Conservation (phyloP, 2,888 invertebrate species). For the Lycia hirtaria region DNA sequence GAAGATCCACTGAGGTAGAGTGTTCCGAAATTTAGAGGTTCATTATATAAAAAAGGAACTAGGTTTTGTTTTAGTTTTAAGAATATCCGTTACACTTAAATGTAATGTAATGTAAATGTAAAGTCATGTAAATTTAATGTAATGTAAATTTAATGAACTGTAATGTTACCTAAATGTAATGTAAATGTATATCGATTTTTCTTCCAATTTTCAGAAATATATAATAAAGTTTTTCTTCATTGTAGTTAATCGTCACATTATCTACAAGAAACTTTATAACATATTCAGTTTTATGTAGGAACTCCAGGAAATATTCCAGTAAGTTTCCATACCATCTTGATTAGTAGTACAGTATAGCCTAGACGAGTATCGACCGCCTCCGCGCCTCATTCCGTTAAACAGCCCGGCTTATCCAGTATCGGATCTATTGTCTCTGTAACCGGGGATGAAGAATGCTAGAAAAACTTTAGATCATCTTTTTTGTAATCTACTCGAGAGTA, state of each 20-base stretch:
- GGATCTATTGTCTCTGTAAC: conserved; percentile 47
- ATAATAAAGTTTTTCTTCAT: too few species aligned
- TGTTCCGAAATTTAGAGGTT: too few species aligned
- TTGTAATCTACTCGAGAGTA: background rate
- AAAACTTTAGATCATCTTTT: conserved; percentile 2
- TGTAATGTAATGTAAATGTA: too few species aligned
- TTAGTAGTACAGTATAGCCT: background rate
- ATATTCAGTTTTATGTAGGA: background rate
- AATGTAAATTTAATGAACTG: too few species aligned
- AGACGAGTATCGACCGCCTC: conserved; percentile 51
- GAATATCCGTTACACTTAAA: too few species aligned
- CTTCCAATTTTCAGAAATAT: too few species aligned
- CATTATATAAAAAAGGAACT: too few species aligned
- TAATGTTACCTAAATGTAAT: too few species aligned
- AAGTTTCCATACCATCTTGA: background rate
- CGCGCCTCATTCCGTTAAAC: conserved; percentile 60
- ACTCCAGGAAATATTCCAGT: background rate
- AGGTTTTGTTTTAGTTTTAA: too few species aligned
- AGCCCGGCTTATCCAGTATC: conserved; percentile 56
- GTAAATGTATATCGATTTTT: too few species aligned
- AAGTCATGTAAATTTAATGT: too few species aligned
- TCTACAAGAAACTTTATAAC: background rate
- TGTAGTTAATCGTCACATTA: background rate
- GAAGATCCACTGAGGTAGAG: too few species aligned
- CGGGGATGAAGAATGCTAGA: conserved; percentile 19